Base-by-base conservation (phyloP, 2,113 vertebrate species). In the Tamias sibiricus region DNA sequence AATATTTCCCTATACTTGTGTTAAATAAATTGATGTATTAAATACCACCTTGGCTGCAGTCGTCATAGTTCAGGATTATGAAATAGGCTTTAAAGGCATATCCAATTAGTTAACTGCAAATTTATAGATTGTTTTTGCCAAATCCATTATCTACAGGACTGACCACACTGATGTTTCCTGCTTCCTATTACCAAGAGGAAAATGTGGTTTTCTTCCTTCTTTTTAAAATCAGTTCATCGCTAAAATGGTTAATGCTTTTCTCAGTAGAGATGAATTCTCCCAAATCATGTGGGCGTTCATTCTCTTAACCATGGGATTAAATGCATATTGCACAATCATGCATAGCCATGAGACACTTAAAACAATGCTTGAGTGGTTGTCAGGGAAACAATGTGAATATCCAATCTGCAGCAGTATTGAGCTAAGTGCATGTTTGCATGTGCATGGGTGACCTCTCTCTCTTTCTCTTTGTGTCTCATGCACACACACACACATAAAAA, bases 261-360 rank as follows among this genome's bases (percentile, higher is more conserved):
- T 59, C 37, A 90, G 42, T 69, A 47, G 42, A 42, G 22, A 93
- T 1, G 75, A 88, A 96, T 94, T 95, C 72, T 95, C 62, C 59
- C 40, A 74, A 93, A 71, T 90, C 81, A 90, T 71, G 12, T 44
- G 80, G 24, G 82, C 95, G 8, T 93, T 91, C 91, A 44, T 96
- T 83, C 17, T 96, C 92, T 95, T 87, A 96, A 68, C 79, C n/a
- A 47, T 93, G 40, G 6, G 28, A 96, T 95, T 98, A 88, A 97
- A 94, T 92, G 75, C 54, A 17, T 95, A 32, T 93, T 95, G 6
- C 90, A 66, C 10, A 93, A 26, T 81, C 84, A 88, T 20, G n/a
- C 13, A 16, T 47, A 96, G 35, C 69, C 69, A 62, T 82, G 87
- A 74, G 85, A 68, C 66, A 62, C 12, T 92, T 95, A 64, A 64